Evolutionary conservation across 2,797 vertebrate genomes (phyloP).

Genomic region (Tokudaia muenninki): DNA sequence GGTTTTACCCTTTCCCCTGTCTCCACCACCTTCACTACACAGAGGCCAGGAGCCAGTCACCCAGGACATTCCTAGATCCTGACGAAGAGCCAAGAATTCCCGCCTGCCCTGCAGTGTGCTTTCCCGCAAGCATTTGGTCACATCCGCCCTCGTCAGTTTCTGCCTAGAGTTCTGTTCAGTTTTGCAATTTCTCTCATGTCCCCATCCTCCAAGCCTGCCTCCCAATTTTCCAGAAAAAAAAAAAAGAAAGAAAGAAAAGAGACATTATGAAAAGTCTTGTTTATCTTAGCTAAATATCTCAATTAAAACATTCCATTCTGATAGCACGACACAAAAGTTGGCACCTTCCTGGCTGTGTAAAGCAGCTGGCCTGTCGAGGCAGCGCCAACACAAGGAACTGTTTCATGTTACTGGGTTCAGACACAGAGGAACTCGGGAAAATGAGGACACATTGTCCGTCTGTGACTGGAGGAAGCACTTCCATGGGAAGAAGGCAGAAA

Average conservation of each 20-base stretch:
- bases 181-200: neutral
- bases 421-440: neutral
- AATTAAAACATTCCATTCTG: slow-evolving; percentile 70
- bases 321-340: slow-evolving; percentile 34
- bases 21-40: neutral
- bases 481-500: neutral
- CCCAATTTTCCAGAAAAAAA: slow-evolving; percentile 49
- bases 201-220: neutral
- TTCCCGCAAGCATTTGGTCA: slow-evolving; percentile 26
- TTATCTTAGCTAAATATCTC: slow-evolving; percentile 69
- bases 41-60: neutral
- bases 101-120: neutral
- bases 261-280: slow-evolving; percentile 49
- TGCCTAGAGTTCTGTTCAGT: neutral
- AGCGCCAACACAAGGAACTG: neutral
- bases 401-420: slow-evolving; percentile 32
- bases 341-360: slow-evolving; percentile 1
- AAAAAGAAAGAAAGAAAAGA: neutral
- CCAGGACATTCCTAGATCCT: neutral
- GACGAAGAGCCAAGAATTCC: neutral
- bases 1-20: neutral
- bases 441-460: neutral
- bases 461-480: neutral
- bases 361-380: slow-evolving; percentile 36
- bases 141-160: neutral